Base-by-base conservation (phyloP, 2,888 invertebrate genomes). In the Busseola fusca region DNA sequence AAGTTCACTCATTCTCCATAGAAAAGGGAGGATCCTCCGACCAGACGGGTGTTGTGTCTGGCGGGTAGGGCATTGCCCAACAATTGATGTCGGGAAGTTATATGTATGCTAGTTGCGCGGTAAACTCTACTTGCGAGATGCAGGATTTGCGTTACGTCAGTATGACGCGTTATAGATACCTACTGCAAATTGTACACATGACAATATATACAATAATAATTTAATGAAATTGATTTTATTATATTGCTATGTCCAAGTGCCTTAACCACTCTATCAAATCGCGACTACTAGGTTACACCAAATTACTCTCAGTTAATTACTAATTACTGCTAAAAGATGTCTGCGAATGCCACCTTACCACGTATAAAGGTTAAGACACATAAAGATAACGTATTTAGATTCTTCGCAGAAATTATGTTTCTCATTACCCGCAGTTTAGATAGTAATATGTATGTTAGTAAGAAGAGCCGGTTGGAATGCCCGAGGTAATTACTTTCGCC, bases 401-500 rank as follows among this genome's bases (percentile, higher is more conserved):
- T 76, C 54, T 75, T 76, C 67, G 42, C 54, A 71, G 74, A 72
- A 82, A 76, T 82, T 62, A 81, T 75, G 70, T 74, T 65, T 75
- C 74, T 78, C 74, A 80, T 74, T 74, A 82, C 66, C 72, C 59
- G 52, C 66, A 75, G 64, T 76, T 82, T 78, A 82, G 69, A 74
- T 76, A 76, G 71, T 67, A 73, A 67, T 54, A 73, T 60, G 52
- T 73, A 65, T 72, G 76, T 81, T 83, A 82, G 85, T 86, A 86
- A 91, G 86, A 85, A 84, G 87, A 87, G 84, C 84, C 73, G 82
- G 81, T 81, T 83, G 88, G 88, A 89, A 90, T 90, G 84, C 89
- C 84, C 72, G 83, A 81, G 85, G 86, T 90, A 91, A 91, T 92
- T 89, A 90, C 90, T 87, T 86, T 86, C 77, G 81, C 89, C 91